These are phyloP conservation scores for Australoheros facetus DNA, from an alignment of 2,797 vertebrate species.

Conservation along the genomic window DNA sequence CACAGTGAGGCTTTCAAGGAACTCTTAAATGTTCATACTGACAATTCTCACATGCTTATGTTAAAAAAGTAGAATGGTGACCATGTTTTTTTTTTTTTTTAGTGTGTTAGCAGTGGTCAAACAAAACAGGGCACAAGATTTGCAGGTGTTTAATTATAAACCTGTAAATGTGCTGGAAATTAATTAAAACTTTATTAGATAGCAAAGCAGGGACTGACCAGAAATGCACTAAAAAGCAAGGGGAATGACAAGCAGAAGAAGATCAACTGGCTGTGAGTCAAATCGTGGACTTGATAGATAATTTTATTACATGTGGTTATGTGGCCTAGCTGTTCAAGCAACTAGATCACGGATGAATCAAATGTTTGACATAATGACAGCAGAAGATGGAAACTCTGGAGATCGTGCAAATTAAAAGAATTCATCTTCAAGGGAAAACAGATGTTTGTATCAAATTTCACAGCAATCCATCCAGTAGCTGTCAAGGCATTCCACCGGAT, in stretches of 20 bases:
- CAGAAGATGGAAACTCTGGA: background rate
- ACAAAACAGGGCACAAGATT: background rate
- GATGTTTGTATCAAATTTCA: background rate
- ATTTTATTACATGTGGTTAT: background rate
- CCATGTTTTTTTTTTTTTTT: background rate
- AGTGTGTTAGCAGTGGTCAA: background rate
- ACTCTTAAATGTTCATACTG: background rate
- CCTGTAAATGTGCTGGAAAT: background rate
- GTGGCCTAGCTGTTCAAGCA: too few species aligned
- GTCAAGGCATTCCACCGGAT: background rate
- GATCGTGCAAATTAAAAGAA: background rate
- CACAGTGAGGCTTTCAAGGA: background rate
- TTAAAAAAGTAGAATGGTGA: background rate
- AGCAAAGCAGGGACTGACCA: background rate
- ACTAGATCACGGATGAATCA: background rate
- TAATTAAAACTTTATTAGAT: background rate
- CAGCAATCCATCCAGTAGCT: background rate
- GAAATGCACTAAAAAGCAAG: background rate
- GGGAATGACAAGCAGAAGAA: background rate
- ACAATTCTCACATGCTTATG: background rate
- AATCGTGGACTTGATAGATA: background rate
- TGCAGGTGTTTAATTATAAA: background rate
- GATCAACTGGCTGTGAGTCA: background rate
- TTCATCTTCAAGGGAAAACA: background rate
- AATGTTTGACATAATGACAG: background rate